phyloP scores from a whole-genome alignment of 2,113 vertebrate genomes.

The Antennarius striatus region DNA sequence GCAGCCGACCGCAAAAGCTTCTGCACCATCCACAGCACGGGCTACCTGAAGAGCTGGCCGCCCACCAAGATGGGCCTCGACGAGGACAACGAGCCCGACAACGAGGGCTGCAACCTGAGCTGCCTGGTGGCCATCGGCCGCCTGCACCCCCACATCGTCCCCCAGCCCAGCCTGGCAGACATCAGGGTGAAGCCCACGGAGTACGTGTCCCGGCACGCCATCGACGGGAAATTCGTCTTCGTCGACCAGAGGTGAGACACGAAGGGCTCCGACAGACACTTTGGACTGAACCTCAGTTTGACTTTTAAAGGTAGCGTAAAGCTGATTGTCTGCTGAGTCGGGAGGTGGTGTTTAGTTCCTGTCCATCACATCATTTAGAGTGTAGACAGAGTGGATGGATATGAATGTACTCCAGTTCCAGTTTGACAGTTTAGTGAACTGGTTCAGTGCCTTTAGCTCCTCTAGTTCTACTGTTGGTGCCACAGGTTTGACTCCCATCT shows the following conservation, averaged over 20 bases:
- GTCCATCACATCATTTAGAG: too few species aligned
- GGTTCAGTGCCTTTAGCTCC: too few species aligned
- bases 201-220: conserved; percentile 95
- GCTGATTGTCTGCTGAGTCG: too few species aligned
- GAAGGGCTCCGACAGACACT: background rate
- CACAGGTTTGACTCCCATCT: too few species aligned
- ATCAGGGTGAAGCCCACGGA: conserved; percentile 97
- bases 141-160: conserved; percentile 92
- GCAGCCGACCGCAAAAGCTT: conserved; percentile 97
- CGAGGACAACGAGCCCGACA: conserved; percentile 95
- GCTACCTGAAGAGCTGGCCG: conserved; percentile 98
- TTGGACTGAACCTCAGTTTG: too few species aligned
- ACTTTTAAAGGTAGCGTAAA: too few species aligned
- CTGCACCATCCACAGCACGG: conserved; percentile 99
- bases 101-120: conserved; percentile 97
- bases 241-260: conserved; percentile 95
- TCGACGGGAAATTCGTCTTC: conserved; percentile 99
- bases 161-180: conserved; percentile 88
- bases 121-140: conserved; percentile 97
- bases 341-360: too few species aligned
- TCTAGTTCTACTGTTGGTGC: too few species aligned
- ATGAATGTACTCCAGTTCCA: too few species aligned
- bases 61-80: conserved; percentile 98
- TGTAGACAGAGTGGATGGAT: too few species aligned
- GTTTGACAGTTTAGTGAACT: too few species aligned